These are phyloP conservation scores for Cyanistes caeruleus DNA, from an alignment of 2,113 vertebrate species.

Conservation along the genomic window DNA sequence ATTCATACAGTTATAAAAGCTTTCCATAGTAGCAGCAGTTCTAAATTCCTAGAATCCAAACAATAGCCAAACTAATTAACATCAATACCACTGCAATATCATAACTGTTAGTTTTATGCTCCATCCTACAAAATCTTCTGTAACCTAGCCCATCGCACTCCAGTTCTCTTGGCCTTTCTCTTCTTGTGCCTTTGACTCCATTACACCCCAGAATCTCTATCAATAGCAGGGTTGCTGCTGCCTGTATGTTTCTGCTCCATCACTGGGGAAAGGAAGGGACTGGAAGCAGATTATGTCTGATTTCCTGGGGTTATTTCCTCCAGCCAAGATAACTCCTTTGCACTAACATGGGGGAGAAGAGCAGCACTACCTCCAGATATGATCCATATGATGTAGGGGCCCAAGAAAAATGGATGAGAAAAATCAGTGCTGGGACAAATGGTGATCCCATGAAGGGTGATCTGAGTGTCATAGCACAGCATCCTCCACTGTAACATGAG, in stretches of 20 bases:
- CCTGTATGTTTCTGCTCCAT: background rate
- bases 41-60: background rate
- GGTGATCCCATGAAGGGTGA: background rate
- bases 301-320: background rate
- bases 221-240: background rate
- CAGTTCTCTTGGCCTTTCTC: background rate
- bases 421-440: background rate
- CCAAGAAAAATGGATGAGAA: background rate
- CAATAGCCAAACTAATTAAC: background rate
- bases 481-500: background rate
- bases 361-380: background rate
- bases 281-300: background rate
- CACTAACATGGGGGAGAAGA: background rate
- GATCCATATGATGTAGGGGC: background rate
- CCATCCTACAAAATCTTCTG: background rate
- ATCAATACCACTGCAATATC: background rate
- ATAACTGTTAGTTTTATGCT: background rate
- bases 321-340: background rate
- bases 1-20: background rate
- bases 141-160: rapidly evolving
- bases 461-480: background rate
- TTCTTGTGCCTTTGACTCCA: background rate
- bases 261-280: background rate
- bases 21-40: background rate
- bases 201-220: background rate